phyloP scores from a whole-genome alignment of 2,888 invertebrate genomes.

The Eupithecia insigniata region DNA sequence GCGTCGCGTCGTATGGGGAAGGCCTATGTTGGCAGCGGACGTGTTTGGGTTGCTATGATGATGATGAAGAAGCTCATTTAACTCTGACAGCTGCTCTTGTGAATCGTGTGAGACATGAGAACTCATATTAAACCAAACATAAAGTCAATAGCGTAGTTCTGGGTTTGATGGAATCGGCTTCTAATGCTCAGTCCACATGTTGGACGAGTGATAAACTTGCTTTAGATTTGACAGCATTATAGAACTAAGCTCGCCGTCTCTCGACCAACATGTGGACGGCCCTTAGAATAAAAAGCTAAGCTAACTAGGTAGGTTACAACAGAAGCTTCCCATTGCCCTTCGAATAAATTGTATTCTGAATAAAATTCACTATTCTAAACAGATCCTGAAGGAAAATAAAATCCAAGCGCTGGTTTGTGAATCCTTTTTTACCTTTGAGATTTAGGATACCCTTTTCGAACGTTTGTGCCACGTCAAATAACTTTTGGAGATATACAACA shows the following conservation, averaged over 20 bases:
- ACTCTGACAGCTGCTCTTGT: not conserved
- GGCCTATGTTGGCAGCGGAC: too few relatives aligned
- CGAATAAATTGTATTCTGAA: not conserved
- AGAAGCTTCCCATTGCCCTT: not conserved
- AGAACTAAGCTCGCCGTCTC: not conserved
- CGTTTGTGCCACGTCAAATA: constrained; percentile 21
- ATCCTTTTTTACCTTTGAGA: constrained; percentile 31
- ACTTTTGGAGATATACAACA: constrained; percentile 14
- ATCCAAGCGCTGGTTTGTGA: constrained; percentile 12
- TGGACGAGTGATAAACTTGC: not conserved
- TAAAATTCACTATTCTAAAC: constrained; percentile 10
- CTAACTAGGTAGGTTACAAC: not conserved
- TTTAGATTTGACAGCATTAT: not conserved
- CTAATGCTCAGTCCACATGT: not conserved
- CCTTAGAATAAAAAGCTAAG: too few relatives aligned
- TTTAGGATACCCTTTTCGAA: constrained; percentile 27
- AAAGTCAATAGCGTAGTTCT: too few relatives aligned
- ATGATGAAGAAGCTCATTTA: too few relatives aligned
- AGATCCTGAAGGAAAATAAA: not conserved
- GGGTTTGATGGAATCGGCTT: constrained; percentile 4
- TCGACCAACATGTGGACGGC: too few relatives aligned
- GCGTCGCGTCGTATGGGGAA: too few relatives aligned
- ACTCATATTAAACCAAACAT: not conserved
- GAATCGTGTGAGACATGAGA: not conserved
- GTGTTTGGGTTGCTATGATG: too few relatives aligned